Evolutionary conservation across 2,113 vertebrate genomes (phyloP).

Genomic region (Neodon shergylaensis): DNA sequence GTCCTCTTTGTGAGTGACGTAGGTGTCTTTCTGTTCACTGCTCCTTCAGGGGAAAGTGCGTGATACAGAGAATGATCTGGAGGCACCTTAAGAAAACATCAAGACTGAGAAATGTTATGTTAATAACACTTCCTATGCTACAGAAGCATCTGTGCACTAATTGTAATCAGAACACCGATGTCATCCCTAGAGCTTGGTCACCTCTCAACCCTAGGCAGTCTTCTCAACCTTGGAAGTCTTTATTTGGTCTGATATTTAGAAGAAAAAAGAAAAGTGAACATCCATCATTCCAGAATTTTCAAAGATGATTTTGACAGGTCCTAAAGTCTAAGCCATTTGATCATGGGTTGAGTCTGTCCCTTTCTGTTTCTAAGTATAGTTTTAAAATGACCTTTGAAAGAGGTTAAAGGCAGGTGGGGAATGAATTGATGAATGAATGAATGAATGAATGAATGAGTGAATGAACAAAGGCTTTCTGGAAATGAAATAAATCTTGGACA

Average conservation of each 20-base stretch:
- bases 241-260: neutral
- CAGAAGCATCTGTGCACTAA: neutral
- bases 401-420: neutral
- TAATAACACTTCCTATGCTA: neutral
- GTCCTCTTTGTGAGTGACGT: neutral
- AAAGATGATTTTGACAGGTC: neutral
- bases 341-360: neutral
- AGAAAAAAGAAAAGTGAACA: neutral
- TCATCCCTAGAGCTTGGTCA: neutral
- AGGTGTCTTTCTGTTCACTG: neutral
- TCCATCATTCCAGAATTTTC: neutral
- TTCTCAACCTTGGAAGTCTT: neutral
- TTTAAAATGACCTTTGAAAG: neutral
- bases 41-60: neutral
- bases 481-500: neutral
- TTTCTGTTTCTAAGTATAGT: neutral
- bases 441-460: neutral
- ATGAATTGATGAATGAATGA: too few species aligned
- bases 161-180: neutral
- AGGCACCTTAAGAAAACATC: neutral
- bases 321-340: neutral
- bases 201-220: neutral
- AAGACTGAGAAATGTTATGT: neutral
- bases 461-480: constrained; percentile 18
- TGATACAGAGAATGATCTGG: neutral